phyloP scores from a whole-genome alignment of 2,888 invertebrate genomes.

The Dynastes grantii region DNA sequence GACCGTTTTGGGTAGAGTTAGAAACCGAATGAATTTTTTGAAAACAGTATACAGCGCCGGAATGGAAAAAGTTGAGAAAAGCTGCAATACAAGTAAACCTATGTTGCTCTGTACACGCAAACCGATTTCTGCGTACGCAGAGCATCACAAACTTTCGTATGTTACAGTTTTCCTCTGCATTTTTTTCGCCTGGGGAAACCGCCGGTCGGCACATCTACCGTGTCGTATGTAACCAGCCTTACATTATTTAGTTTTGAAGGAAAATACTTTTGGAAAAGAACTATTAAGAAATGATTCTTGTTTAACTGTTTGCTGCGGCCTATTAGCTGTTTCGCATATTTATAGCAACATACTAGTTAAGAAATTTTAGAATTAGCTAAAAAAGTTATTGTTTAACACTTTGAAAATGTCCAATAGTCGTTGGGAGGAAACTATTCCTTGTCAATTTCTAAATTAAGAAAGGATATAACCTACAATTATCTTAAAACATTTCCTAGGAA shows the following conservation, averaged over 20 bases:
- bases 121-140: too few relatives aligned
- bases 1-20: too few relatives aligned
- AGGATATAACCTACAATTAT: conserved; percentile 68
- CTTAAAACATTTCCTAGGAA: conserved; percentile 68
- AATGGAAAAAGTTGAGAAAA: too few relatives aligned
- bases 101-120: too few relatives aligned
- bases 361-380: background rate
- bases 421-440: background rate
- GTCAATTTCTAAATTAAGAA: background rate
- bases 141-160: too few relatives aligned
- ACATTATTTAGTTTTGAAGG: too few relatives aligned
- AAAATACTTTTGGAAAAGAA: too few relatives aligned
- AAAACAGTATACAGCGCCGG: too few relatives aligned
- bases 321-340: background rate
- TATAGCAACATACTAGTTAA: background rate
- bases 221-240: background rate
- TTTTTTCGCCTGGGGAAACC: background rate
- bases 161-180: background rate
- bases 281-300: too few relatives aligned
- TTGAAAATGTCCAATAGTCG: background rate
- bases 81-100: too few relatives aligned
- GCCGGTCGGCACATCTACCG: background rate
- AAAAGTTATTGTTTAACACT: background rate
- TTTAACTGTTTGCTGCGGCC: too few relatives aligned
- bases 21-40: too few relatives aligned